Percentiles rank a stretch among this genome's conserved stretches.
These are phyloP conservation scores for Hedya salicella DNA, from an alignment of 2,888 invertebrate genomes.

Conservation along the genomic window DNA sequence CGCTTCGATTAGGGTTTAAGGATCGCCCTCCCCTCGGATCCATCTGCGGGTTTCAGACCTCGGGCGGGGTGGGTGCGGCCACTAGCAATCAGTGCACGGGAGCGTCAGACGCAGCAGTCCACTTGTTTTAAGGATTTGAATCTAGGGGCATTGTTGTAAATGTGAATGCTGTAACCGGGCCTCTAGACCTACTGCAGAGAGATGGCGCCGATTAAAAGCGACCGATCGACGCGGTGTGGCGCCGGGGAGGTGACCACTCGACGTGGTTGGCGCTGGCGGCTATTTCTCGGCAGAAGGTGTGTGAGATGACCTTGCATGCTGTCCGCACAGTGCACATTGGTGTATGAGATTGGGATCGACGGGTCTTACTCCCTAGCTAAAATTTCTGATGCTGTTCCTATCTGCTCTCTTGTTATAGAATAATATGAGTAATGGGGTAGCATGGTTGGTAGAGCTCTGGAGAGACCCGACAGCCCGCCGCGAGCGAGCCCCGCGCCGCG, in stretches of 20 bases:
- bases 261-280: neutral
- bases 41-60: neutral
- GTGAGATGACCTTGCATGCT: slow-evolving; percentile 18
- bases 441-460: no score
- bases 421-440: no score
- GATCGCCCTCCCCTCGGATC: neutral
- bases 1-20: slow-evolving; percentile 3
- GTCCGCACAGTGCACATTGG: slow-evolving; percentile 44
- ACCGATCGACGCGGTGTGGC: no score
- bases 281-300: slow-evolving; percentile 12
- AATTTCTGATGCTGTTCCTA: no score
- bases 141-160: slow-evolving; percentile 55
- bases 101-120: slow-evolving; percentile 49
- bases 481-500: slow-evolving; percentile 53
- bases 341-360: slow-evolving; percentile 49
- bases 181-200: slow-evolving; percentile 57
- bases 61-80: slow-evolving; percentile 12
- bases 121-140: slow-evolving; percentile 58
- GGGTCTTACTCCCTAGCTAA: no score
- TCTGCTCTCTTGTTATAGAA: no score
- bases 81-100: slow-evolving; percentile 47
- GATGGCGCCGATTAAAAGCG: slow-evolving; percentile 40
- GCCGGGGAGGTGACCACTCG: no score
- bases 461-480: neutral
- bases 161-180: slow-evolving; percentile 45